A percentile compares a stretch with the other conserved stretches of the same genome.
Evolutionary conservation across 23 tunicate genomes (phyloP).

Genomic region (Ciona savignyi): DNA sequence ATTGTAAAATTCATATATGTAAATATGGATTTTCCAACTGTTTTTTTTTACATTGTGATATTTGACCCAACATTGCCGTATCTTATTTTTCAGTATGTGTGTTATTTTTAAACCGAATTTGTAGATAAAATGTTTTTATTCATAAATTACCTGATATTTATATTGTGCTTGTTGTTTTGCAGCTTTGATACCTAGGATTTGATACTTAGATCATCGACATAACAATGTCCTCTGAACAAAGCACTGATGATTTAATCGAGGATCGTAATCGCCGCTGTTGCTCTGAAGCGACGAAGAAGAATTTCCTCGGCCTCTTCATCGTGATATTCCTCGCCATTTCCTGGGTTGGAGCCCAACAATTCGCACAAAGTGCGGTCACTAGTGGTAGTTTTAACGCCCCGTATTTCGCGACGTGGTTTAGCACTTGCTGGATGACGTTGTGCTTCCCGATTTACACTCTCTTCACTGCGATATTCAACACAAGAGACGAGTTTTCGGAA

Average conservation of each 20-base stretch:
- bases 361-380: conserved; percentile 71
- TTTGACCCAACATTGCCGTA: no score
- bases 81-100: no score
- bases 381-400: conserved; percentile 53
- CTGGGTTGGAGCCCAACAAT: conserved; percentile 97
- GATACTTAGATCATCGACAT: no score
- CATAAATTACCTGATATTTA: no score
- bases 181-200: no score
- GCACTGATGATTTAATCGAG: not conserved
- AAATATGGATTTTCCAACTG: no score
- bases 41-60: no score
- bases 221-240: no score
- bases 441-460: conserved; percentile 61
- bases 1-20: no score
- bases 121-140: no score
- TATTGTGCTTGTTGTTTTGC: no score
- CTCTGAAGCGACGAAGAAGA: not conserved
- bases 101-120: no score
- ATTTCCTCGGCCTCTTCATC: conserved; percentile 41
- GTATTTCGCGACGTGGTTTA: conserved; percentile 75
- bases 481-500: not conserved
- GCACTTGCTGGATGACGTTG: conserved; percentile 85
- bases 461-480: conserved; percentile 10
- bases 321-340: conserved; percentile 73
- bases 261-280: not conserved